Evolutionary conservation across 2,113 vertebrate genomes (phyloP), one percentile per base, ranked within the genome.

Genomic region (Silurus meridionalis): DNA sequence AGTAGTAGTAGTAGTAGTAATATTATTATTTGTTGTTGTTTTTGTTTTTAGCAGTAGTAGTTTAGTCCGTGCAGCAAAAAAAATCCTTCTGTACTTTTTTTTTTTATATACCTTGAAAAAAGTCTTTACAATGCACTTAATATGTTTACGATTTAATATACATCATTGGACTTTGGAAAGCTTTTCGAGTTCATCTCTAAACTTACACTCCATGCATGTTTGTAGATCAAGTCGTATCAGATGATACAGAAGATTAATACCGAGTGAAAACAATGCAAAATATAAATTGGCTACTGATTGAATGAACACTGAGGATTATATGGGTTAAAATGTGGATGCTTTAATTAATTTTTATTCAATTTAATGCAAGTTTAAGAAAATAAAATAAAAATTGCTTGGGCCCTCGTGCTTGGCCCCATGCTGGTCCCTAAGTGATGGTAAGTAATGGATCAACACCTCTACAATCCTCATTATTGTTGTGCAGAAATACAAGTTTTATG

Each of bases 401-500:
- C 63, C 37, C 28, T 82, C 53, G 19, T 69, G 57, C 21, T 28
- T 37, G 57, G 15, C 48, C 82, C n/a, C 52, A 9, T 84, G 64
- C 23, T 66, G 75, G 83, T 88, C 66, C 69, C 46, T 75, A 52
- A 37, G 37, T 37, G 37, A 37, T 37, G 66, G 83, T 84, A 84
- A 23, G 7, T 75, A 74, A 82, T 46, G 60, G 52, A 83, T 48
- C 13, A 86, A 66, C 63, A 72, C 23, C 66, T 60, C 53, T 15
- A 25, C 64, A 67, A 48, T 23, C 21, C 69, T 80, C 28, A 67
- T 81, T 83, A 75, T 69, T 82, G 50, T 79, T 50, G 60, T 80
- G 61, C 75, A 85, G 63, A 60, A 79, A 17, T 53, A 79, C 60
- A 87, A 79, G 86, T 87, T 87, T 83, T 19, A 83, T 83, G 61